Evolutionary conservation across 2,113 vertebrate species (phyloP), one percentile per base, ranked within the genome.

Genomic region (Epinephelus lanceolatus): DNA sequence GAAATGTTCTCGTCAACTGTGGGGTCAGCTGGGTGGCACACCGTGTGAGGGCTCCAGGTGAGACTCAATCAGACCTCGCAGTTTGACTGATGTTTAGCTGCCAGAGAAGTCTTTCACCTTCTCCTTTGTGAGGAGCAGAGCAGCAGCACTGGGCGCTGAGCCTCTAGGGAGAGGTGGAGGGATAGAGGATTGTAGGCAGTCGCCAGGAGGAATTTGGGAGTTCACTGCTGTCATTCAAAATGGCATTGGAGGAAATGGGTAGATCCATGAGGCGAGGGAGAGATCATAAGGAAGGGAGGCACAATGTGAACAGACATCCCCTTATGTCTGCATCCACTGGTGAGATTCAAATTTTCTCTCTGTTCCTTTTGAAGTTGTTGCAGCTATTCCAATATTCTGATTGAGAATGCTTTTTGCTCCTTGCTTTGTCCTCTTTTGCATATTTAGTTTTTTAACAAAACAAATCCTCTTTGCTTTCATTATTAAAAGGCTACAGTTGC

Each of bases 11-110:
- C 30, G 75, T 75, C 61, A 77, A 68, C 69, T 30, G 42, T 68
- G 25, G 66, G 81, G 80, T 74, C 88, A 84, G 76, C 69, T 75
- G 81, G 86, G 70, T 69, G 85, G 81, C 63, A 55, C 79, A 15
- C 61, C 47, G 57, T 75, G 81, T 71, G 76, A 77, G 78, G 78
- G 76, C 71, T 77, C 57, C 73, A 55, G 76, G 83, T 81, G 87
- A 84, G 86, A 80, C 73, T 85, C 83, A 71, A 86, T 91, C 87
- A 88, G 76, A 85, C 71, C 71, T 85, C 71, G 51, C 73, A 47
- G 76, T 85, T 87, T 80, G 80, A 84, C 78, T 86, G 89, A 87
- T 91, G 80, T 80, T 89, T 72, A 76, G 83, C 83, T 81, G 79
- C 79, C 73, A 80, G 68, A 61, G 51, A 70, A 75, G 75, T 80